Percentiles rank a stretch among this genome's conserved stretches.
phyloP scores from a whole-genome alignment of 2,888 invertebrate species.

The Stenoptilia bipunctidactyla region DNA sequence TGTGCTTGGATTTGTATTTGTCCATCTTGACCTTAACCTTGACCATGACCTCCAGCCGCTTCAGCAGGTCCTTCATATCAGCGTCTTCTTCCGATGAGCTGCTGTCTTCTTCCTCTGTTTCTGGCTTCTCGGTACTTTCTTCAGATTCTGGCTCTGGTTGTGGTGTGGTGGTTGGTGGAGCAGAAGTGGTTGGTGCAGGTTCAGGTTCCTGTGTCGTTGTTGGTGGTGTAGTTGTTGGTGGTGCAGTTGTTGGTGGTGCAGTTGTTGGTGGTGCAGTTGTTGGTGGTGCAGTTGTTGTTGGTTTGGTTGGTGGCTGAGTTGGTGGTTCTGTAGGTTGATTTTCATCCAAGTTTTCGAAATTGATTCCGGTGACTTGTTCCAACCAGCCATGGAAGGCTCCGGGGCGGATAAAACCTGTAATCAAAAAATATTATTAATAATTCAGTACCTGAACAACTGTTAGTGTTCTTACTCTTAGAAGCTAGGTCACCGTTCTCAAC shows the following conservation, averaged over 20 bases:
- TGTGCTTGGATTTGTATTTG: conserved; percentile 31
- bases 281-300: conserved; percentile 6
- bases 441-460: too few species aligned
- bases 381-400: conserved; percentile 52
- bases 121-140: conserved; percentile 3
- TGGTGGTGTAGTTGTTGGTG: conserved; percentile 11
- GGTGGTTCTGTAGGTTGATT: conserved; percentile 23
- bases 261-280: conserved; percentile 7
- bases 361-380: conserved; percentile 33
- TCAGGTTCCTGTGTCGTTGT: conserved; percentile 10
- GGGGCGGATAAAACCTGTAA: conserved; percentile 45
- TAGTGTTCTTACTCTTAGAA: too few species aligned
- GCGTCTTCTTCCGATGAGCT: conserved; percentile 17
- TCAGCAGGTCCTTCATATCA: conserved; percentile 36
- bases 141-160: conserved; percentile 20
- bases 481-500: too few species aligned
- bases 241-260: conserved; percentile 11
- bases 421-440: too few species aligned
- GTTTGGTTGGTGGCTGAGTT: conserved; percentile 14
- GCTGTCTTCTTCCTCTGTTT: not conserved
- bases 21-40: conserved; percentile 48
- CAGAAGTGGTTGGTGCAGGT: conserved; percentile 6
- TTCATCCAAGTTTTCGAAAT: conserved; percentile 41
- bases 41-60: conserved; percentile 46
- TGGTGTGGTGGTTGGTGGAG: conserved; percentile 9